Evolutionary conservation across 2,888 invertebrate species (phyloP).

Genomic region (Melieria omissa): DNA sequence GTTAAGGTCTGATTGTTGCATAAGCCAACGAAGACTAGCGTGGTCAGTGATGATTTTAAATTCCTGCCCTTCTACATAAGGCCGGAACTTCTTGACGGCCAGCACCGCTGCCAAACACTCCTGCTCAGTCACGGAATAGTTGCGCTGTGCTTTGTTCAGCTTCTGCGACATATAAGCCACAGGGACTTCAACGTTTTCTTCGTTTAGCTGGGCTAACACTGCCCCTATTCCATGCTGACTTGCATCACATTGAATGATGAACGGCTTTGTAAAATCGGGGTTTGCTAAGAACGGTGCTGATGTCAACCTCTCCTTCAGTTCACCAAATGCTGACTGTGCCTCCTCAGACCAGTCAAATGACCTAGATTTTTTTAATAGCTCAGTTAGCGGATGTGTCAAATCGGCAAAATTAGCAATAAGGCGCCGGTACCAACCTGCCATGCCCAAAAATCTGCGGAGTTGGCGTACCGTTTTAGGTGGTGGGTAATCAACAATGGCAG

Average conservation of each 20-base stretch:
- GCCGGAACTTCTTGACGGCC: conserved; percentile 33
- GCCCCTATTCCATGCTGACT: conserved; percentile 31
- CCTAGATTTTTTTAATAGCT: conserved; percentile 11
- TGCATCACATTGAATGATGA: conserved; percentile 40
- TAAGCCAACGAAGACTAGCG: conserved; percentile 13
- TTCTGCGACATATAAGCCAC: conserved; percentile 38
- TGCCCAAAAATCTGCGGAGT: conserved; percentile 29
- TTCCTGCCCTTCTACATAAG: conserved; percentile 27
- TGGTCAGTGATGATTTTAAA: conserved; percentile 14
- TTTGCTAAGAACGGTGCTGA: conserved; percentile 25
- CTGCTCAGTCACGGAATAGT: conserved; percentile 40
- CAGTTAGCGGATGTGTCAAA: conserved; percentile 18
- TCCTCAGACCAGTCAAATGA: conserved; percentile 10
- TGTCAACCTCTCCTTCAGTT: conserved; percentile 19
- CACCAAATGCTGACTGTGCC: conserved; percentile 18
- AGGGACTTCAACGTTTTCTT: conserved; percentile 28
- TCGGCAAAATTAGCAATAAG: conserved; percentile 22
- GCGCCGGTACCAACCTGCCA: conserved; percentile 32
- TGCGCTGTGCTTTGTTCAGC: conserved; percentile 36
- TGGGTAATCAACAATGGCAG: conserved; percentile 4
- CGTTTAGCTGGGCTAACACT: conserved; percentile 35
- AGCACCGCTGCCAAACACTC: conserved; percentile 42
- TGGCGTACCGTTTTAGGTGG: conserved; percentile 29
- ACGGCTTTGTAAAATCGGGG: conserved; percentile 28
- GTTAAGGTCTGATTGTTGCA: conserved; percentile 31